phyloP scores from a whole-genome alignment of 2,113 vertebrate genomes.

The Cacatua alba region DNA sequence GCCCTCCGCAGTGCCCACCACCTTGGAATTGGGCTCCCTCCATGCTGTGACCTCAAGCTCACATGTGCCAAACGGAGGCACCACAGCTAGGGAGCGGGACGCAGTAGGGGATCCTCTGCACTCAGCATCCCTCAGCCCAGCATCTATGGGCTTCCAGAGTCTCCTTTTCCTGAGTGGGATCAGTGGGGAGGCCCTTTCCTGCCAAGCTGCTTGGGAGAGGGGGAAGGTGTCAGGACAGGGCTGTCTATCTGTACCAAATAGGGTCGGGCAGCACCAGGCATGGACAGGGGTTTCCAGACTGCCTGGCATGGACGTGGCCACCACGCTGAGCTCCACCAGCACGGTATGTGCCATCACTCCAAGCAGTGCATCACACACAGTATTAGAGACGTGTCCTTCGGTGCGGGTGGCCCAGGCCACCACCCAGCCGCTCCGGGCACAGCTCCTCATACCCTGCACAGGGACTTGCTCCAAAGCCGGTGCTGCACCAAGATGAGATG shows the following conservation, averaged over 20 bases:
- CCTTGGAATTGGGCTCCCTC: neutral
- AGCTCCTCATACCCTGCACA: neutral
- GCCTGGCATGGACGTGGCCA: neutral
- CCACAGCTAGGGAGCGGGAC: fast-evolving
- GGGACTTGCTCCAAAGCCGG: neutral
- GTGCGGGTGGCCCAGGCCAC: neutral
- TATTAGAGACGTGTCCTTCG: fast-evolving
- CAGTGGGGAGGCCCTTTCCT: neutral
- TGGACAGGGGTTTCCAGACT: neutral
- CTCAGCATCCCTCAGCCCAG: neutral
- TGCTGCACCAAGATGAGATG: slow-evolving; percentile 30
- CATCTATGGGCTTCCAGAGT: neutral
- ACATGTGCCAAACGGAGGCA: fast-evolving
- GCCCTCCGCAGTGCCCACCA: neutral
- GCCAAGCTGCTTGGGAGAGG: neutral
- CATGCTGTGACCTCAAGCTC: neutral
- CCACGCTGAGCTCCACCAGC: neutral
- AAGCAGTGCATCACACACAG: fast-evolving
- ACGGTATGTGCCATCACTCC: fast-evolving
- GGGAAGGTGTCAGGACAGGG: neutral
- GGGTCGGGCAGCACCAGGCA: fast-evolving
- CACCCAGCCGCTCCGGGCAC: neutral
- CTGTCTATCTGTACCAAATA: fast-evolving
- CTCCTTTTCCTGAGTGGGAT: neutral
- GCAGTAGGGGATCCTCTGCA: neutral